phyloP scores from a whole-genome alignment of 1,140 invertebrate species.

The Pollicipes pollicipes region DNA sequence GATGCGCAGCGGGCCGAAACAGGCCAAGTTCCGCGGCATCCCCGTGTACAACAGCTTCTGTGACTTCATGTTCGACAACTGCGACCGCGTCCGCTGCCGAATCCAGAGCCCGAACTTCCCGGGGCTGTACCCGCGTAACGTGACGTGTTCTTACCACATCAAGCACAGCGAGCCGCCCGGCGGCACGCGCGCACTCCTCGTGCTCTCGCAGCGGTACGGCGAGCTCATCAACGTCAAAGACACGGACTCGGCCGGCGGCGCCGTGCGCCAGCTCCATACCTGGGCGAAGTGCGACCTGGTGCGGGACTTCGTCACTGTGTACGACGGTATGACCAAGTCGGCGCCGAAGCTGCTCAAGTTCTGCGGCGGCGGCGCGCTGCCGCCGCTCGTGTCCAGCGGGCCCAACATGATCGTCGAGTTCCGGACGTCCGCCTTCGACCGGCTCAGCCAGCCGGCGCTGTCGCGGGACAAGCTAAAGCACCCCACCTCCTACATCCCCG shows the following conservation, averaged over 20 bases:
- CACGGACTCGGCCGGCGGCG: conserved; percentile 14
- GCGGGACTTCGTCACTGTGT: conserved; percentile 71
- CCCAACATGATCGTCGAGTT: conserved; percentile 72
- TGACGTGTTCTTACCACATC: conserved; percentile 60
- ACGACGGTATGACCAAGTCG: conserved; percentile 72
- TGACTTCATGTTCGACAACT: conserved; percentile 71
- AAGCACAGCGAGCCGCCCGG: conserved; percentile 44
- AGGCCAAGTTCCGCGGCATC: not conserved
- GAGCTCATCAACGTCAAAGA: conserved; percentile 20
- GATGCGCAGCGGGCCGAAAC: conserved; percentile 41
- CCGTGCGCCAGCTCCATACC: conserved; percentile 28
- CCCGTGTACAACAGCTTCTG: conserved; percentile 34
- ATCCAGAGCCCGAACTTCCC: conserved; percentile 72
- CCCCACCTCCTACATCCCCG: conserved; percentile 31
- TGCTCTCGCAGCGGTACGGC: conserved; percentile 16
- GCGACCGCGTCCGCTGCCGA: conserved; percentile 65
- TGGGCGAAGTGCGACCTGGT: conserved; percentile 74
- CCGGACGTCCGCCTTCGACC: conserved; percentile 72
- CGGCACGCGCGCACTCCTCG: conserved; percentile 17
- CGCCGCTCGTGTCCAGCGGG: conserved; percentile 64
- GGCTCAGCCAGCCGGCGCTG: conserved; percentile 34
- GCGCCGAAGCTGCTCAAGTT: conserved; percentile 74
- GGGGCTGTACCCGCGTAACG: conserved; percentile 63
- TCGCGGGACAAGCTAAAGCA: not conserved
- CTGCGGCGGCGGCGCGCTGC: conserved; percentile 65